Evolutionary conservation across 2,113 vertebrate genomes (phyloP), one percentile per base, ranked within the genome.

Genomic region (Ellobius talpinus): DNA sequence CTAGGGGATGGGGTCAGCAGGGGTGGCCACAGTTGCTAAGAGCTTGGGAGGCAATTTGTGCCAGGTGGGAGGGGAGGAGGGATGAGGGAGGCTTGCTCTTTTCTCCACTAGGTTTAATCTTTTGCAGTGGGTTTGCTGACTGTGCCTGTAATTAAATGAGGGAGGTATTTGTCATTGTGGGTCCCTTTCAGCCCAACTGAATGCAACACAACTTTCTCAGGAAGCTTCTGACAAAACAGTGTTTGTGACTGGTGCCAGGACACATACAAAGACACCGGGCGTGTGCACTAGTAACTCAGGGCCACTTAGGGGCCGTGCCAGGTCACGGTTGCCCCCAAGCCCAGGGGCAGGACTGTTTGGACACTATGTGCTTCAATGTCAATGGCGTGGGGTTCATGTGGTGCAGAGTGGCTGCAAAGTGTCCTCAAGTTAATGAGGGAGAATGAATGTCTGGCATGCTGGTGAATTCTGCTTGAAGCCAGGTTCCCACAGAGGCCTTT

Each of bases 121-220:
- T 91, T 88, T 89, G 96, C 98, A 85, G 97, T 3, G 87, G 92
- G 76, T 89, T 96, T 95, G 97, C 96, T 39, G 95, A 85, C 79
- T 96, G 96, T 90, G 94, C 82, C 88, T 90, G 96, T 39, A 91
- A 97, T 97, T 97, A 87, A 97, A 97, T 68, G 95, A 91, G 91
- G 94, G 95, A 97, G 94, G 95, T 97, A 96, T 96, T 96, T 63
- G 26, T 95, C 95, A 96, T 91, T 82, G 61, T 12, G 11, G 73
- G 94, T 90, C 94, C 96, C 63, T 98, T 98, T 98, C 95, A 97
- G 50, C 89, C 4, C 1, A 90, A 70, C 8, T 89, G 92, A 90
- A 91, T 97, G 97, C 73, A 94, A 95, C n/a, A 14, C 96, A 97
- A 98, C 96, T 98, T 98, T 97, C 90, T 94, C 85, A 98, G 97